phyloP scores from a whole-genome alignment of 2,888 invertebrate genomes.

The Melitaea athalia region DNA sequence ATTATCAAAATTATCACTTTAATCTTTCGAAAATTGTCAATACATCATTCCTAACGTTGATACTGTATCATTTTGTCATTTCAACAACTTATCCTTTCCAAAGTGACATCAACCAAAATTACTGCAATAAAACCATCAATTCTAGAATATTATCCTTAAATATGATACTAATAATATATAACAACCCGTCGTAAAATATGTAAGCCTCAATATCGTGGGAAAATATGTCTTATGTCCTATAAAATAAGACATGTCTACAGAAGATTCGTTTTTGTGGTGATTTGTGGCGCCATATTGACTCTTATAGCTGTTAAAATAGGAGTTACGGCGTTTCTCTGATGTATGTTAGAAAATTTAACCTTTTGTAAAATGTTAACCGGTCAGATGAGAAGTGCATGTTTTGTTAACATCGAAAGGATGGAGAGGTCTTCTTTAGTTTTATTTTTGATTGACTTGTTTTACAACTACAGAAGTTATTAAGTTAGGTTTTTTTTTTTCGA shows the following conservation, averaged over 20 bases:
- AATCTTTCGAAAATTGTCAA: too few relatives aligned
- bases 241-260: slow-evolving; percentile 13
- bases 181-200: slow-evolving; percentile 19
- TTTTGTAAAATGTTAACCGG: slow-evolving; percentile 67
- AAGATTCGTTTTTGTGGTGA: background rate
- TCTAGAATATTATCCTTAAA: slow-evolving; percentile 23
- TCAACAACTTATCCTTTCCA: slow-evolving; percentile 1
- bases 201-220: background rate
- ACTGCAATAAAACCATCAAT: slow-evolving; percentile 8
- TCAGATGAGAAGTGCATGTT: slow-evolving; percentile 51
- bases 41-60: too few relatives aligned
- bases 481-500: too few relatives aligned
- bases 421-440: slow-evolving; percentile 40
- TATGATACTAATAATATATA: slow-evolving; percentile 31
- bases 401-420: slow-evolving; percentile 41
- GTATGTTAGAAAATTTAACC: slow-evolving; percentile 59
- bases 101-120: slow-evolving; percentile 25
- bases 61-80: background rate
- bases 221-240: background rate
- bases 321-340: slow-evolving; percentile 15
- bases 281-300: slow-evolving; percentile 22
- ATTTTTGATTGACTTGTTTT: background rate
- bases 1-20: too few relatives aligned
- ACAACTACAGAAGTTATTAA: too few relatives aligned
- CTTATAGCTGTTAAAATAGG: slow-evolving; percentile 4